phyloP scores from a whole-genome alignment of 2,113 vertebrate genomes.

The Odobenus rosmarus region DNA sequence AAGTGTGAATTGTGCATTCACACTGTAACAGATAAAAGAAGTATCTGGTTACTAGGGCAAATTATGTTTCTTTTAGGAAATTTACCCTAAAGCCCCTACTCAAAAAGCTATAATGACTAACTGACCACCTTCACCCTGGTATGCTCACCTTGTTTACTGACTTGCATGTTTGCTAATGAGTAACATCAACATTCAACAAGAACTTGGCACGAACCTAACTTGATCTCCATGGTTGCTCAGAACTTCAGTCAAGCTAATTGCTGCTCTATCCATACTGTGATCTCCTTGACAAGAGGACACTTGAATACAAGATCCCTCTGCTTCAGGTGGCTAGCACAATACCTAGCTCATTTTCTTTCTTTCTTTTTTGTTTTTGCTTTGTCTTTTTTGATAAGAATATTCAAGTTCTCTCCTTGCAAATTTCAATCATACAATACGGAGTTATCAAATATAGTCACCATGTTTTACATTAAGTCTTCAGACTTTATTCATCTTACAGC shows the following conservation, averaged over 20 bases:
- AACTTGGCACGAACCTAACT: not conserved
- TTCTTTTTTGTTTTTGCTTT: not conserved
- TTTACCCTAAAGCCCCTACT: not conserved
- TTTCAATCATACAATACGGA: not conserved
- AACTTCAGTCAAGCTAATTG: not conserved
- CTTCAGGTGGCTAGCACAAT: not conserved
- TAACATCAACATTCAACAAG: not conserved
- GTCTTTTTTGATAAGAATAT: not conserved
- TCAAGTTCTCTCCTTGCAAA: not conserved
- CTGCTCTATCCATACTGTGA: not conserved
- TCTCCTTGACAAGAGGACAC: not conserved
- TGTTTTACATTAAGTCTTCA: not conserved
- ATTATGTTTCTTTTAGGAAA: not conserved
- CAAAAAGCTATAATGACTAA: not conserved
- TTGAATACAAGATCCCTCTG: not conserved
- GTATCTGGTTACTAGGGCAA: not conserved
- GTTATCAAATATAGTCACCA: not conserved
- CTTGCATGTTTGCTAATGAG: not conserved
- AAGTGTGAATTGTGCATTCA: not conserved
- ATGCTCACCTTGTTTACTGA: not conserved
- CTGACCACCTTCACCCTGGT: not conserved
- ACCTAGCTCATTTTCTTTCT: not conserved
- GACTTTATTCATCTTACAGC: not conserved
- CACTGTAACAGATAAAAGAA: not conserved
- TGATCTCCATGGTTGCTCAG: not conserved